Base-by-base conservation (phyloP, 2,797 vertebrate species). In the Labeo calbasu region DNA sequence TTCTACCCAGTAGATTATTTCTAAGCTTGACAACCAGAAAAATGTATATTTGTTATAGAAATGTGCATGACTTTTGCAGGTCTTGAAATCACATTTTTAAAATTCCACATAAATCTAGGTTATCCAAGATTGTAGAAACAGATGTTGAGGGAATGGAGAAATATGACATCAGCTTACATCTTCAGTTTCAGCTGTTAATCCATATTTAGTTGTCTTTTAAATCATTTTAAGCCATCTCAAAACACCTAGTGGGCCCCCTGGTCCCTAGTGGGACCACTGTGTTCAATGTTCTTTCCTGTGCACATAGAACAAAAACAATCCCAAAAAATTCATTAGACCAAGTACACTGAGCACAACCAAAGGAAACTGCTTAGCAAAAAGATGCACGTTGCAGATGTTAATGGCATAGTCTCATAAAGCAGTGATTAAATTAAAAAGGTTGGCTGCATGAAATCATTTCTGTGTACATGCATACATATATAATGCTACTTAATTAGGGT, bases 401-500 rank as follows among this genome's bases (percentile, higher is more conserved):
- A 61, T 13, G 36, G 40, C 28, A 79, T 15, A 23, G 55, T 43
- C 14, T 46, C n/a, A 77, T n/a, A 80, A 59, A 48, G 9, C 1
- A 50, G 19, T 10, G 57, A 53, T 63, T 51, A 11, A 51, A 65
- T 50, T 63, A 1, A 75, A 75, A 75, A 53, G 40, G 46, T 66
- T 43, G 12, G 21, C 43, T 76, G 61, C 48, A 68, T 66, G n/a
- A 66, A 79, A 79, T 79, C 17, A 66, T 66, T 80, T 51, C n/a
- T 25, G 25, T 65, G 21, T 25, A 73, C 53, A 65, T 32, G 59
- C 55, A 78, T 17, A 59, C 73, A 40, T 21, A 57, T 57, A 83
- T 25, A 77, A 68, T 46, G n/a, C 23, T 48, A 59, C n/a, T 57
- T 83, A 83, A 83, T 83, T 83, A 77, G 23, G 23, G 72, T n/a